A percentile compares a stretch with the other conserved stretches of the same genome.
Evolutionary conservation across 2,113 vertebrate genomes (phyloP).

Genomic region (Tetrao urogallus): DNA sequence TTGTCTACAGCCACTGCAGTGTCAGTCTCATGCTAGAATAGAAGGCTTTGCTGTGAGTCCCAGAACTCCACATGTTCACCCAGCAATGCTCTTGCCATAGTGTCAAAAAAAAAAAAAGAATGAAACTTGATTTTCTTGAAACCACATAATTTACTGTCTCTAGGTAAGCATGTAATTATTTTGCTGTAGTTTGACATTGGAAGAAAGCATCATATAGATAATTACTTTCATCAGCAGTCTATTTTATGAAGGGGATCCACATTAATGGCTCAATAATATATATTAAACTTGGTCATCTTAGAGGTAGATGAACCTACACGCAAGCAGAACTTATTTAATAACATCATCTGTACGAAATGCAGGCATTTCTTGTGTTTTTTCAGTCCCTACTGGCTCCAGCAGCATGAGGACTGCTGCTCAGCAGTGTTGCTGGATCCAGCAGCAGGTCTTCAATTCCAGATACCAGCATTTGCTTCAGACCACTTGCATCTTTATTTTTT

Average conservation of each 20-base stretch:
- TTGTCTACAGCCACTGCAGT: neutral
- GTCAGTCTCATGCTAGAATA: neutral
- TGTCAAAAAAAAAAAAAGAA: neutral
- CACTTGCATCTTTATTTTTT: neutral
- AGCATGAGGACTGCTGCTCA: neutral
- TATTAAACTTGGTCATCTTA: neutral
- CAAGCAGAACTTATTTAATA: neutral
- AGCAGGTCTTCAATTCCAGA: neutral
- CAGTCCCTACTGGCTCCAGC: neutral
- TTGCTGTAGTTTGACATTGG: neutral
- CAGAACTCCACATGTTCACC: rapidly evolving
- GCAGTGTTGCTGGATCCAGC: neutral
- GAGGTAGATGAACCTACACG: neutral
- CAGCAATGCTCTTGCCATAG: neutral
- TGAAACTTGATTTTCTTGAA: neutral
- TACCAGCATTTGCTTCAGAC: neutral
- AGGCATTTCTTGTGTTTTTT: neutral
- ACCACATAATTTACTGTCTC: neutral
- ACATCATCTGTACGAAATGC: neutral
- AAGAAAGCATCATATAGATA: neutral
- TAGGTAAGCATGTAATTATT: neutral
- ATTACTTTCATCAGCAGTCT: neutral
- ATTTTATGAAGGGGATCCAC: neutral
- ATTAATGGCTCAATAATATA: rapidly evolving
- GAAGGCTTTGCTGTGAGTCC: neutral